Conservation (phyloP, 2,113 vertebrate genomes). For the Passer montanus region DNA sequence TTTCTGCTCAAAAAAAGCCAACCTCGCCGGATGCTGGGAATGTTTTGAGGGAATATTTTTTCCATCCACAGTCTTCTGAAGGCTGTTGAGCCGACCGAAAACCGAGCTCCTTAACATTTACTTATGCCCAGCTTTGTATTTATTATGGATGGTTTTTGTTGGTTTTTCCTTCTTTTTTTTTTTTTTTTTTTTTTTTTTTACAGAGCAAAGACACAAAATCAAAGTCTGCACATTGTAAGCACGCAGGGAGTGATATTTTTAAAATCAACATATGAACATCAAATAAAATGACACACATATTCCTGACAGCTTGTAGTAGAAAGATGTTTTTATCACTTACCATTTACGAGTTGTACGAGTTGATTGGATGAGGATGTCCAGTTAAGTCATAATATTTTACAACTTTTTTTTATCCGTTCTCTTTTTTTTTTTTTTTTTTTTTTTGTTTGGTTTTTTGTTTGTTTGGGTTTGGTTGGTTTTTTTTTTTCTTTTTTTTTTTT, state of each 20-base stretch:
- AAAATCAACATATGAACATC: slow-evolving; percentile 33
- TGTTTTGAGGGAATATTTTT: slow-evolving; percentile 1
- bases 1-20: neutral
- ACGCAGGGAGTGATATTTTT: slow-evolving; percentile 8
- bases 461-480: neutral
- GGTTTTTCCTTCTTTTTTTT: neutral
- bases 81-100: neutral
- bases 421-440: neutral
- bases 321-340: slow-evolving; percentile 65
- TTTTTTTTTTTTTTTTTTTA: neutral
- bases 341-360: slow-evolving; percentile 50
- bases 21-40: neutral
- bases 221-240: neutral
- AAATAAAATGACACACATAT: slow-evolving; percentile 51
- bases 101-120: neutral
- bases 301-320: slow-evolving; percentile 41
- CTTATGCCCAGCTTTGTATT: neutral
- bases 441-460: neutral
- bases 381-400: slow-evolving; percentile 23
- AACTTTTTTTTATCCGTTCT: neutral
- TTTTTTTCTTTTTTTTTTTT: neutral
- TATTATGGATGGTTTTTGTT: neutral
- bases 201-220: neutral
- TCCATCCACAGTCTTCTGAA: neutral
- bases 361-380: slow-evolving; percentile 38